phyloP scores from a whole-genome alignment of 1,140 invertebrate species.

The Polyergus mexicanus region DNA sequence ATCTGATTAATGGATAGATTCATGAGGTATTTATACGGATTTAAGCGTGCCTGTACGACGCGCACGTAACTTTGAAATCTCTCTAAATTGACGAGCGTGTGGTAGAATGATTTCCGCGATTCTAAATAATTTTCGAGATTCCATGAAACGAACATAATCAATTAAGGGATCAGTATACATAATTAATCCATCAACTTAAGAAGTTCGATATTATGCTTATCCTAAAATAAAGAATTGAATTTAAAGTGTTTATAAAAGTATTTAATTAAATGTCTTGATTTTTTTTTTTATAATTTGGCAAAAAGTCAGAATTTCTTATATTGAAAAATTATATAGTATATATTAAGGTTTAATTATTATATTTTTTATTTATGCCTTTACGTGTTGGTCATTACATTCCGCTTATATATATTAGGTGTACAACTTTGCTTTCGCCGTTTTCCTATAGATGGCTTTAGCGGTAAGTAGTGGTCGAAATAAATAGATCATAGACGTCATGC shows the following conservation, averaged over 20 bases:
- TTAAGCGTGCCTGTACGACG: constrained; percentile 72
- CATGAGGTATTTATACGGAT: constrained; percentile 78
- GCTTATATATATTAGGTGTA: neutral
- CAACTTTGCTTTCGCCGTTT: too few species aligned
- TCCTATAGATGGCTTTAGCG: too few species aligned
- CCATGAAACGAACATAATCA: neutral
- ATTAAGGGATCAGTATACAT: neutral
- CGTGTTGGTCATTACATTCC: neutral
- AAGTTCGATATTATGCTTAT: neutral
- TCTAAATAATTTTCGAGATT: neutral
- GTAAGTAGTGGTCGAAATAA: too few species aligned
- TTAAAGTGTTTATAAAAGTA: neutral
- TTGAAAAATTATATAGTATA: neutral
- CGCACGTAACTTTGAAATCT: constrained; percentile 28
- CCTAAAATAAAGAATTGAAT: neutral
- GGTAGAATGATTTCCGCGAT: too few species aligned
- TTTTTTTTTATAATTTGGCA: neutral
- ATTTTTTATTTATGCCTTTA: neutral
- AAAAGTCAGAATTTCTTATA: neutral
- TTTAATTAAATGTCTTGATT: neutral
- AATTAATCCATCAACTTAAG: neutral
- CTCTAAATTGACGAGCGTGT: constrained; percentile 34
- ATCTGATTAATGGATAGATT: constrained; percentile 85
- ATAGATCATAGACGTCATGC: too few species aligned
- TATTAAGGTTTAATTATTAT: neutral